These are phyloP conservation scores for Tenthredo scrophulariae DNA, from an alignment of 2,888 invertebrate genomes.

Conservation along the genomic window DNA sequence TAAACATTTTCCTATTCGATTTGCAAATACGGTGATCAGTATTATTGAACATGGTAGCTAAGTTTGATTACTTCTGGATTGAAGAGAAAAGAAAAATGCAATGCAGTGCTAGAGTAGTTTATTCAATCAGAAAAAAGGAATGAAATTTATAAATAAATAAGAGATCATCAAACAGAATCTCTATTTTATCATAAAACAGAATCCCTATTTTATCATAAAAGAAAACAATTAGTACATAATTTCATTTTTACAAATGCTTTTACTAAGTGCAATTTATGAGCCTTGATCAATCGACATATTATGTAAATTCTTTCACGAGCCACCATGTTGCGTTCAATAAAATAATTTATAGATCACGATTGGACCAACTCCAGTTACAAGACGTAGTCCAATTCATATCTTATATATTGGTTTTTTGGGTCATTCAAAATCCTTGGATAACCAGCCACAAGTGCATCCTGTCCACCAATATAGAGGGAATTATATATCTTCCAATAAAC, in stretches of 20 bases:
- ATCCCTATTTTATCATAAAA: background rate
- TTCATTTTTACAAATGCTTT: conserved; percentile 34
- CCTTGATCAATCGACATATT: conserved; percentile 19
- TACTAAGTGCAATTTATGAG: conserved; percentile 36
- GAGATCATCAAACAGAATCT: background rate
- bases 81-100: background rate
- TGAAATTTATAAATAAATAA: background rate
- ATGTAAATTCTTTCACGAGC: conserved; percentile 16
- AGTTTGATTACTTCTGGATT: background rate
- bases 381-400: conserved; percentile 96
- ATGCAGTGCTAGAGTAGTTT: background rate
- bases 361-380: conserved; percentile 81
- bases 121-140: background rate
- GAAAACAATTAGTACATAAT: conserved; percentile 15
- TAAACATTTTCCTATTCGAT: background rate
- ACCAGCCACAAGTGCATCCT: conserved; percentile 97
- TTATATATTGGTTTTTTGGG: conserved; percentile 94
- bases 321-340: conserved; percentile 32
- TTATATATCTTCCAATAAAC: conserved; percentile 99
- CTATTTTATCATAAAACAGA: background rate
- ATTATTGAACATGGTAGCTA: background rate
- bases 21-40: background rate
- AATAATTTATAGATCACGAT: conserved; percentile 34
- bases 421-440: conserved; percentile 98
- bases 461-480: conserved; percentile 98